Evolutionary conservation across 2,888 invertebrate genomes (phyloP).

Genomic region (Uloborus plumipes): DNA sequence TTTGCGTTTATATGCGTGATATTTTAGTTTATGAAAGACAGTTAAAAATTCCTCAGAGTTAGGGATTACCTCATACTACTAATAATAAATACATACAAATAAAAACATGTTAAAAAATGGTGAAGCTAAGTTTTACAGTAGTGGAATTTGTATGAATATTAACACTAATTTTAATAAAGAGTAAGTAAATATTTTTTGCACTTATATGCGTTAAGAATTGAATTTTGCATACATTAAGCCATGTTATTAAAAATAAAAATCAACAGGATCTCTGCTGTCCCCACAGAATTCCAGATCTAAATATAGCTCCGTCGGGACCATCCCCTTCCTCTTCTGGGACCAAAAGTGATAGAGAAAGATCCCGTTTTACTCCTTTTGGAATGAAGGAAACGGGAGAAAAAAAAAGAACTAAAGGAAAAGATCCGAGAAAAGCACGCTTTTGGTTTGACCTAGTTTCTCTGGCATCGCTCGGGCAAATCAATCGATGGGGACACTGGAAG

Average conservation of each 20-base stretch:
- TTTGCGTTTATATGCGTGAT: too few species aligned
- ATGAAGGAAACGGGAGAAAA: slow-evolving; percentile 3
- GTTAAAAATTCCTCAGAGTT: background rate
- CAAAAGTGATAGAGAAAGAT: slow-evolving; percentile 7
- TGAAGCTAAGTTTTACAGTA: too few species aligned
- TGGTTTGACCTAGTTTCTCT: slow-evolving; percentile 59
- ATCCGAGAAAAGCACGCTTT: slow-evolving; percentile 36
- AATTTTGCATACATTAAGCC: too few species aligned
- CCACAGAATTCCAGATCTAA: background rate
- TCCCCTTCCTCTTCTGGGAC: background rate
- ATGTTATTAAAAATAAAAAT: too few species aligned
- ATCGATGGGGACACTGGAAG: slow-evolving; percentile 60
- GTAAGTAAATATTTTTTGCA: too few species aligned
- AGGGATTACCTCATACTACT: too few species aligned
- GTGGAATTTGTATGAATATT: too few species aligned
- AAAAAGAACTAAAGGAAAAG: slow-evolving; percentile 2
- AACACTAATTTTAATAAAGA: too few species aligned
- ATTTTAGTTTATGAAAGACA: background rate
- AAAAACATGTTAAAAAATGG: too few species aligned
- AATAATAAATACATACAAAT: too few species aligned
- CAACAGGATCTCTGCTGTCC: too few species aligned
- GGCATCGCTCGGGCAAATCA: slow-evolving; percentile 49
- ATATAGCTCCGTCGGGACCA: background rate
- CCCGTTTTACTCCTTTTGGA: slow-evolving; percentile 14
- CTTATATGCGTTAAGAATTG: too few species aligned